These are phyloP conservation scores for Rhinatrema bivittatum DNA, from an alignment of 2,797 vertebrate genomes.

Conservation along the genomic window DNA sequence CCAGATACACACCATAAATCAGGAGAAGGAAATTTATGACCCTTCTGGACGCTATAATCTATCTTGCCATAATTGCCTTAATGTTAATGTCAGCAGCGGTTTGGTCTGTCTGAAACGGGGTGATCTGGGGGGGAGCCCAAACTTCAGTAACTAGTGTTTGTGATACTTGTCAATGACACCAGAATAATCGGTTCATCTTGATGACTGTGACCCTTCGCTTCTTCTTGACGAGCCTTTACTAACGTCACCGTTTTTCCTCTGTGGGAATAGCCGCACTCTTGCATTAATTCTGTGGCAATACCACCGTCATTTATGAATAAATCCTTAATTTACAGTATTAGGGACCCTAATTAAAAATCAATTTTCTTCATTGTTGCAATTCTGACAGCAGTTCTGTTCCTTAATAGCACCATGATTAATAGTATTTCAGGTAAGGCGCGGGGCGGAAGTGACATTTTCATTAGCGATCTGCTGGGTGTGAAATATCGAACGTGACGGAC, in stretches of 20 bases:
- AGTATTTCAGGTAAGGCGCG: slow-evolving; percentile 55
- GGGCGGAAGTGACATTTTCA: slow-evolving; percentile 64
- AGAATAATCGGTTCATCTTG: slow-evolving; percentile 3
- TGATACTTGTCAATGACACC: slow-evolving; percentile 15
- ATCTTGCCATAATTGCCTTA: slow-evolving; percentile 33
- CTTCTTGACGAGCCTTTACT: slow-evolving; percentile 1
- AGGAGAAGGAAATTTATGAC: slow-evolving; percentile 31
- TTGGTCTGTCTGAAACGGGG: slow-evolving; percentile 2
- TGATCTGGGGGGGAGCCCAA: slow-evolving; percentile 12
- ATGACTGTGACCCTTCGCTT: slow-evolving; percentile 1
- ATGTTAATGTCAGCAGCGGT: slow-evolving; percentile 18
- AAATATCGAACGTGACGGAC: slow-evolving; percentile 50
- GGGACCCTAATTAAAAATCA: slow-evolving; percentile 62
- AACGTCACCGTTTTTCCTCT: neutral
- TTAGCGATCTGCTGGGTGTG: slow-evolving; percentile 62
- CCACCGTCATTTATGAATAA: slow-evolving; percentile 31
- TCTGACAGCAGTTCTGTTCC: slow-evolving; percentile 53
- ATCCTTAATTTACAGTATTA: slow-evolving; percentile 47
- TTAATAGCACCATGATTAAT: slow-evolving; percentile 53
- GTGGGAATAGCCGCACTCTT: neutral
- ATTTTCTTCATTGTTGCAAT: slow-evolving; percentile 41
- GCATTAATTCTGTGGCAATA: neutral
- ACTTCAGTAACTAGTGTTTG: neutral
- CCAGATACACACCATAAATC: slow-evolving; percentile 33
- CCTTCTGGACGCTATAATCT: slow-evolving; percentile 31